Conservation (phyloP, 2,888 invertebrate species). For the Pyralis farinalis region DNA sequence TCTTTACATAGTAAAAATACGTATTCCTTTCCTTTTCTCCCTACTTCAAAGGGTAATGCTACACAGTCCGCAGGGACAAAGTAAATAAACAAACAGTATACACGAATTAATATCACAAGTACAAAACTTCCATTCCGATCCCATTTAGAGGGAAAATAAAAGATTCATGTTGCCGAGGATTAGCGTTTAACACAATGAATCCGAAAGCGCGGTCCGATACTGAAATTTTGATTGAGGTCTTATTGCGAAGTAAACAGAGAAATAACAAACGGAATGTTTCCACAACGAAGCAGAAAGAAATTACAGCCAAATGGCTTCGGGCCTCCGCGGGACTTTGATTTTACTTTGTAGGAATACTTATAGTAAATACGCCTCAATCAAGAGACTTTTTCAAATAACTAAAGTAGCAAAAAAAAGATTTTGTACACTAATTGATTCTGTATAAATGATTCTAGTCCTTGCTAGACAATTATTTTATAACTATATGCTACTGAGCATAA, state of each 20-base stretch:
- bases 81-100: neutral
- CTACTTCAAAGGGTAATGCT: neutral
- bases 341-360: no score
- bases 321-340: no score
- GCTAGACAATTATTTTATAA: no score
- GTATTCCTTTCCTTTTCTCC: no score
- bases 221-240: slow-evolving; percentile 22
- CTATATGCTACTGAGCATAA: no score
- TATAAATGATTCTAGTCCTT: no score
- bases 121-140: slow-evolving; percentile 11
- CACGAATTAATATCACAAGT: neutral
- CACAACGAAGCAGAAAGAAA: neutral
- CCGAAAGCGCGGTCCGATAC: slow-evolving; percentile 3
- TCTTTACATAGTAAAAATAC: no score
- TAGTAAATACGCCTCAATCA: no score
- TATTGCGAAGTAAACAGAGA: slow-evolving; percentile 17
- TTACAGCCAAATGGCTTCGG: neutral
- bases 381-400: no score
- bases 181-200: slow-evolving; percentile 3
- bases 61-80: neutral
- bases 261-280: slow-evolving; percentile 6
- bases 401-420: no score
- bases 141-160: slow-evolving; percentile 14
- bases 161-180: slow-evolving; percentile 14
- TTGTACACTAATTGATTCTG: no score